Conservation (phyloP, 2,888 invertebrate species). For the Idaea biselata region DNA sequence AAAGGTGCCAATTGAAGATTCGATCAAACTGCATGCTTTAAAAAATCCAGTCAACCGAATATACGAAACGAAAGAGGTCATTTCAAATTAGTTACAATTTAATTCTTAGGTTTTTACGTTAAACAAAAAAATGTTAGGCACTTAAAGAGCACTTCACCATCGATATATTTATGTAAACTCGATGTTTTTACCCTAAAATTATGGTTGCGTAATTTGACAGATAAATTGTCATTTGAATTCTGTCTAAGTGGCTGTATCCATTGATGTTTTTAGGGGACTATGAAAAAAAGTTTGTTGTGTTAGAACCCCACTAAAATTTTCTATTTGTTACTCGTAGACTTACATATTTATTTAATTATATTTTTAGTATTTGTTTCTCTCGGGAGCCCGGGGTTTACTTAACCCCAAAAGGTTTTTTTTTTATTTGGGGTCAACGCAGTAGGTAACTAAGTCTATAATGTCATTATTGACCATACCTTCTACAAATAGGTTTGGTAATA, state of each 20-base stretch:
- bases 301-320: too few relatives aligned
- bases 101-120: conserved; percentile 68
- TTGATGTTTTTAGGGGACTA: not conserved
- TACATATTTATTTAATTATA: too few relatives aligned
- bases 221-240: conserved; percentile 15
- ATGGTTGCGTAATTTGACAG: conserved; percentile 31
- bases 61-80: conserved; percentile 26
- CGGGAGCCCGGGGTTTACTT: too few relatives aligned
- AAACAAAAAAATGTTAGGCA: conserved; percentile 57
- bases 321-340: too few relatives aligned
- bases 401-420: too few relatives aligned
- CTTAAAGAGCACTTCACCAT: conserved; percentile 73
- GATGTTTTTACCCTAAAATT: conserved; percentile 42
- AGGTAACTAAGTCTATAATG: too few relatives aligned
- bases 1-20: too few relatives aligned
- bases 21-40: not conserved
- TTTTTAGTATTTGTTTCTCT: too few relatives aligned
- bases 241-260: not conserved
- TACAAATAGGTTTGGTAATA: too few relatives aligned
- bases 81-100: conserved; percentile 42
- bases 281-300: too few relatives aligned
- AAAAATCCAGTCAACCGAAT: not conserved
- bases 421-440: too few relatives aligned
- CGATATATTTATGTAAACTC: conserved; percentile 74
- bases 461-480: too few relatives aligned